phyloP scores from a whole-genome alignment of 2,888 invertebrate genomes.

The Ernsta delagoae region DNA sequence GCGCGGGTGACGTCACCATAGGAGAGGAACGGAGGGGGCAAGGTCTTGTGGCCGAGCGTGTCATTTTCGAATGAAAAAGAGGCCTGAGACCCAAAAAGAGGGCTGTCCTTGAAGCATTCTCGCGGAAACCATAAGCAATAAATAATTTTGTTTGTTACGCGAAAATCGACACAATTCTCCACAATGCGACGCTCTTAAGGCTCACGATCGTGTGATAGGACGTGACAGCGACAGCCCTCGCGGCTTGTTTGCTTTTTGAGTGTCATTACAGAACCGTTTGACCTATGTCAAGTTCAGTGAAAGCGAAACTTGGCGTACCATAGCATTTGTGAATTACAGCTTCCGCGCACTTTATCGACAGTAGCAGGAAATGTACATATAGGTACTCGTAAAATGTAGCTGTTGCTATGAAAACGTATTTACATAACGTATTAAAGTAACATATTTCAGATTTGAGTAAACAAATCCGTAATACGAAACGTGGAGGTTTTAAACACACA shows the following conservation, averaged over 20 bases:
- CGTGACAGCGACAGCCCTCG: slow-evolving; percentile 51
- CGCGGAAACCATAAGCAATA: slow-evolving; percentile 60
- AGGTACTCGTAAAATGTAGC: too few relatives aligned
- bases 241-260: slow-evolving; percentile 51
- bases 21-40: slow-evolving; percentile 60
- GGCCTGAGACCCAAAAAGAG: slow-evolving; percentile 64
- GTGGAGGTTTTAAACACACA: too few relatives aligned
- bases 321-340: slow-evolving; percentile 24
- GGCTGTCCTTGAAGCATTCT: slow-evolving; percentile 70
- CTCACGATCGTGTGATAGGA: slow-evolving; percentile 51
- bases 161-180: slow-evolving; percentile 45
- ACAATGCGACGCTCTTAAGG: slow-evolving; percentile 39
- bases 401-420: too few relatives aligned
- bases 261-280: slow-evolving; percentile 53
- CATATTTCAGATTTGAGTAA: too few relatives aligned
- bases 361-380: slow-evolving; percentile 25
- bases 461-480: too few relatives aligned
- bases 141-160: slow-evolving; percentile 42
- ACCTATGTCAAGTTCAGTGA: slow-evolving; percentile 73
- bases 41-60: slow-evolving; percentile 74
- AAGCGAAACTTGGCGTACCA: slow-evolving; percentile 56
- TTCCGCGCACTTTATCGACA: slow-evolving; percentile 43
- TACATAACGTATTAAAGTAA: too few relatives aligned
- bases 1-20: slow-evolving; percentile 78
- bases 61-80: slow-evolving; percentile 81